Conservation (phyloP, 2,797 vertebrate species). For the Rhynchonycteris naso region DNA sequence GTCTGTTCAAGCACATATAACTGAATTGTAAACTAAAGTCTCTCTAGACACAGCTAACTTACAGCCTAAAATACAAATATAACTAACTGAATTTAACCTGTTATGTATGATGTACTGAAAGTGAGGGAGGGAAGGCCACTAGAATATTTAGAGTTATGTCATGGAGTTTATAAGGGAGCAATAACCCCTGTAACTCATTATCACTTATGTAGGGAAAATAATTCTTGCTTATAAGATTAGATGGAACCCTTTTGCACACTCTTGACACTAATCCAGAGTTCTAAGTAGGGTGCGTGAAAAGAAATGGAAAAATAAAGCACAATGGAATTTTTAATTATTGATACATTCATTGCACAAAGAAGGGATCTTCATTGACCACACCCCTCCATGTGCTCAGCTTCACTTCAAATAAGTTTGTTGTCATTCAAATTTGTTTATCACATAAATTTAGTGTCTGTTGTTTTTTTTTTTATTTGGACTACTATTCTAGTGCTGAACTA, state of each 20-base stretch:
- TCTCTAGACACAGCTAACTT: slow-evolving; percentile 8
- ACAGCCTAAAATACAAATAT: slow-evolving; percentile 39
- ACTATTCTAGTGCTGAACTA: background rate
- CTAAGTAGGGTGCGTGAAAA: background rate
- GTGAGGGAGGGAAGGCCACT: background rate
- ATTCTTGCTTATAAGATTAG: slow-evolving; percentile 43
- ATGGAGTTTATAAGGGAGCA: slow-evolving; percentile 39
- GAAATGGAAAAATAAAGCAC: slow-evolving; percentile 34
- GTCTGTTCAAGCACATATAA: slow-evolving; percentile 50
- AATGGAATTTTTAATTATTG: slow-evolving; percentile 62
- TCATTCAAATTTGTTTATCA: background rate
- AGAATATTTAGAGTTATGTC: slow-evolving; percentile 5
- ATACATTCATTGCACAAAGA: background rate
- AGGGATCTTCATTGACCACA: background rate
- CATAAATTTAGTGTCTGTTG: background rate
- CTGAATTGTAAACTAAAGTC: slow-evolving; percentile 50
- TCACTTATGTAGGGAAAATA: slow-evolving; percentile 28
- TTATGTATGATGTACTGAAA: background rate
- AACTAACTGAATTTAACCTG: slow-evolving; percentile 19
- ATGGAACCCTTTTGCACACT: slow-evolving; percentile 53
- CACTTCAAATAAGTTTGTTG: background rate
- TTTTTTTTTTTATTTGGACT: slow-evolving; percentile 19
- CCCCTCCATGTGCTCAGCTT: background rate
- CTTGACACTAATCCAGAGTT: slow-evolving; percentile 39
- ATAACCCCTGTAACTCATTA: background rate